These are phyloP conservation scores for Centroberyx gerrardi DNA, from an alignment of 2,797 vertebrate species.

Conservation along the genomic window DNA sequence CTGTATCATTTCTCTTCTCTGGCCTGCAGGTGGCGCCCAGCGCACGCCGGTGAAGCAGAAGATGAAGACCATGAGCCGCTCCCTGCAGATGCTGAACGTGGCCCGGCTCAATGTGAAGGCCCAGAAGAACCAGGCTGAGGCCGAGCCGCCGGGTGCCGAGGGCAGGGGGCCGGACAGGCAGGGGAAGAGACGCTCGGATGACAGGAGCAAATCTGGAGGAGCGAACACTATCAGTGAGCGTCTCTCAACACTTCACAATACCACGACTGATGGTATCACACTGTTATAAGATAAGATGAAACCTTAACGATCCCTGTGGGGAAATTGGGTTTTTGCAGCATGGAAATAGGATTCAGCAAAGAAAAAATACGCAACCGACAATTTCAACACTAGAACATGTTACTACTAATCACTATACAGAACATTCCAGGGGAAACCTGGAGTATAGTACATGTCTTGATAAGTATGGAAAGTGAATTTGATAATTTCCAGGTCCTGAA, in stretches of 20 bases:
- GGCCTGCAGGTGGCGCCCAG: constrained; percentile 88
- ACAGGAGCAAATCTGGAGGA: constrained; percentile 76
- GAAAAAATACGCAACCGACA: no score
- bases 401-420: no score
- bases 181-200: constrained; percentile 78
- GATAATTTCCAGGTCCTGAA: no score
- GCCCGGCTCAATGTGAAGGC: constrained; percentile 95
- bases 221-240: constrained; percentile 79
- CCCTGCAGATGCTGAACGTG: constrained; percentile 96
- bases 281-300: neutral
- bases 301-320: neutral
- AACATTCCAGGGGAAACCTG: no score
- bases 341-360: no score
- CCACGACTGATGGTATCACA: neutral
- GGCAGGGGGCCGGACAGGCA: constrained; percentile 77
- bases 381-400: no score
- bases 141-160: constrained; percentile 74
- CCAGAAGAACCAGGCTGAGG: constrained; percentile 89
- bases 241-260: neutral
- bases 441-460: no score
- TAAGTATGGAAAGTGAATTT: no score
- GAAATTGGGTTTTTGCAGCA: no score
- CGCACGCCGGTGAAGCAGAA: constrained; percentile 96
- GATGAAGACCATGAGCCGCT: constrained; percentile 98
- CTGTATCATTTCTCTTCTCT: neutral